These are phyloP conservation scores for Helicoverpa armigera DNA, from an alignment of 1,140 invertebrate species.

Conservation along the genomic window DNA sequence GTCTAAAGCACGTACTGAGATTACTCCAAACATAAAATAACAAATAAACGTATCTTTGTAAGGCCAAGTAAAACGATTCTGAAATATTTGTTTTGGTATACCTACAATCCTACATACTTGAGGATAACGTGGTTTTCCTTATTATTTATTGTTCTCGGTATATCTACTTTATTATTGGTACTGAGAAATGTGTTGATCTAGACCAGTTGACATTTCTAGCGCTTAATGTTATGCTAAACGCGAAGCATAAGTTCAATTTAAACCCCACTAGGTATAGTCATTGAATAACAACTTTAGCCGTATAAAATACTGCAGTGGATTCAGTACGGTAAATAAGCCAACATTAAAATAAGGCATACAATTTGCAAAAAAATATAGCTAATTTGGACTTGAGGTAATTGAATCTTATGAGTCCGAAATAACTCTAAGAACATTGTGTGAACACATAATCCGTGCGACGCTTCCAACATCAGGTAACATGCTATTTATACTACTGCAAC, in stretches of 20 bases:
- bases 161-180: neutral
- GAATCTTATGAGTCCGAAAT: no score
- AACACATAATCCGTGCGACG: no score
- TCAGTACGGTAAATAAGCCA: no score
- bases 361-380: no score
- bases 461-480: neutral
- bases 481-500: neutral
- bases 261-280: neutral
- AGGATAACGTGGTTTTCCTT: conserved; percentile 22
- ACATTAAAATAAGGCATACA: no score
- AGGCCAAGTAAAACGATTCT: neutral
- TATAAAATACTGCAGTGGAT: no score
- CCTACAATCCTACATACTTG: neutral
- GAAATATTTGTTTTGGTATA: conserved; percentile 5
- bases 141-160: conserved; percentile 26
- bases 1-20: conserved; percentile 33
- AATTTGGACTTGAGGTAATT: no score
- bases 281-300: neutral
- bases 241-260: no score
- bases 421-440: no score
- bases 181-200: conserved; percentile 5
- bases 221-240: no score
- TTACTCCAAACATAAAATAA: conserved; percentile 17
- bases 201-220: neutral
- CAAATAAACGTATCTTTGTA: conserved; percentile 24